phyloP scores from a whole-genome alignment of 2,888 invertebrate genomes.

The Camponotus fellah region DNA sequence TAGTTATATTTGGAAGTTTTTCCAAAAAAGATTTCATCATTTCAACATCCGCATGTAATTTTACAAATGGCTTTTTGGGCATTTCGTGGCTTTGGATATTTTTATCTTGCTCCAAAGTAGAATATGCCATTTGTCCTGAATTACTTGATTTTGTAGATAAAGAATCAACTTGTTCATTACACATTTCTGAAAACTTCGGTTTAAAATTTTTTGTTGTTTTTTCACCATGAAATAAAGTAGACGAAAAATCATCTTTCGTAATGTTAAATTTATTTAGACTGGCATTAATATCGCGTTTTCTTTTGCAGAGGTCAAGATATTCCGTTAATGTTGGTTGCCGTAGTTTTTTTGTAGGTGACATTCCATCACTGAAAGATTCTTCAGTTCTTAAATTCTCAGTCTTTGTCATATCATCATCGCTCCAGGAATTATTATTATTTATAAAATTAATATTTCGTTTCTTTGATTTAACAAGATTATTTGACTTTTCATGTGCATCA shows the following conservation, averaged over 20 bases:
- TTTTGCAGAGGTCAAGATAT: conserved; percentile 42
- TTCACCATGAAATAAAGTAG: background rate
- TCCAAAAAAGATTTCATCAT: conserved; percentile 55
- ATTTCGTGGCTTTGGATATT: background rate
- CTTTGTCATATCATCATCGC: background rate
- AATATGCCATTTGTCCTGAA: background rate
- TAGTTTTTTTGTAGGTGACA: conserved; percentile 41
- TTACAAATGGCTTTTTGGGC: conserved; percentile 60
- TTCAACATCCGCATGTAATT: conserved; percentile 56
- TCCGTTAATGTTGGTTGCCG: conserved; percentile 64
- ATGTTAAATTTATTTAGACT: background rate
- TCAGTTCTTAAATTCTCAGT: background rate
- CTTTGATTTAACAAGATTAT: conserved; percentile 6
- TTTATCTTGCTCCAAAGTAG: background rate
- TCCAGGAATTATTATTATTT: background rate
- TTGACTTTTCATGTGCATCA: background rate
- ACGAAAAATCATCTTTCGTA: background rate
- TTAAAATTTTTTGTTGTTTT: background rate
- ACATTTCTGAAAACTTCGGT: background rate
- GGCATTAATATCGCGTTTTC: background rate
- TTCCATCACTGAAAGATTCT: conserved; percentile 11
- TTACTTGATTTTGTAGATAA: background rate
- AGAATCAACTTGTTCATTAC: background rate
- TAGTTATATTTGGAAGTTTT: background rate
- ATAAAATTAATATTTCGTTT: background rate